These are phyloP conservation scores for Triplophysa rosa DNA, from an alignment of 2,113 vertebrate genomes.

Conservation along the genomic window DNA sequence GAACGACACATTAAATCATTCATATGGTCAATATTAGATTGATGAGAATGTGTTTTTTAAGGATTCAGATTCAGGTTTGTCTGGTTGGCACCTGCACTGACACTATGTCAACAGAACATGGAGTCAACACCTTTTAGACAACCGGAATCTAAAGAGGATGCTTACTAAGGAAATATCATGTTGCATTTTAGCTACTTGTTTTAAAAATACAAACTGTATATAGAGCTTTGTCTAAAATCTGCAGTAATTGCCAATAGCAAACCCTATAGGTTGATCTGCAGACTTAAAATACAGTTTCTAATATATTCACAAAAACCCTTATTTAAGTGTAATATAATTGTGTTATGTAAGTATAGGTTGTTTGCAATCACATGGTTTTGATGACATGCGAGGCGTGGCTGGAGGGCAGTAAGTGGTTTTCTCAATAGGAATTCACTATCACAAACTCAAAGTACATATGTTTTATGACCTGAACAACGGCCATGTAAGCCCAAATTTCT, in stretches of 20 bases:
- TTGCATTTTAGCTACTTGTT: conserved; percentile 2
- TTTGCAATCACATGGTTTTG: too few relatives aligned
- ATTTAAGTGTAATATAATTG: too few relatives aligned
- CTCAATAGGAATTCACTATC: too few relatives aligned
- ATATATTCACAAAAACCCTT: too few relatives aligned
- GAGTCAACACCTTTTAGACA: conserved; percentile 8
- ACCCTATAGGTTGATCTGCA: background rate
- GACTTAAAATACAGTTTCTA: too few relatives aligned
- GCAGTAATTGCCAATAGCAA: background rate
- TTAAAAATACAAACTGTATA: background rate
- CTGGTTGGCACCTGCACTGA: background rate
- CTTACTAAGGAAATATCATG: conserved; percentile 21
- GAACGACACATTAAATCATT: background rate
- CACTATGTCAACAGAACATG: conserved; percentile 28
- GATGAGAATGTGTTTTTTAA: background rate
- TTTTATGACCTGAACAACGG: too few relatives aligned
- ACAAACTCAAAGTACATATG: too few relatives aligned
- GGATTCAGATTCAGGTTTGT: conserved; percentile 1
- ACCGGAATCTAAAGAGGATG: conserved; percentile 47
- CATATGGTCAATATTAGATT: background rate
- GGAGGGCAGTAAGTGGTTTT: too few relatives aligned
- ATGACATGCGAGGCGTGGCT: too few relatives aligned
- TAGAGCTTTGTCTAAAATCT: background rate
- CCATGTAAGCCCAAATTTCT: too few relatives aligned
- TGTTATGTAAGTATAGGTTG: too few relatives aligned